Evolutionary conservation across 1,140 invertebrate genomes (phyloP).

Genomic region (Cyclargus thomasi): DNA sequence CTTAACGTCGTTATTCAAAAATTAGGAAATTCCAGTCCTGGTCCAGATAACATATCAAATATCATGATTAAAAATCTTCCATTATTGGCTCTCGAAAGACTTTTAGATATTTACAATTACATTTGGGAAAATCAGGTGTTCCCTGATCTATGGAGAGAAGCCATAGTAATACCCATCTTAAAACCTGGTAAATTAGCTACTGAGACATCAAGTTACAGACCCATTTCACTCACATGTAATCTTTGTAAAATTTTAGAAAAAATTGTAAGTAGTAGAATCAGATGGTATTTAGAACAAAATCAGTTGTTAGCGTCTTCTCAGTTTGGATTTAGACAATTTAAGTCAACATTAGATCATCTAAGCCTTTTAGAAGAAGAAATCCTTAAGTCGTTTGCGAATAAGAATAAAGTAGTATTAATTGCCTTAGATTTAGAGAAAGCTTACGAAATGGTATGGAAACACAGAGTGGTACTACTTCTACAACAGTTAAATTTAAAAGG

Average conservation of each 20-base stretch:
- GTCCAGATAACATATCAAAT: slow-evolving; percentile 5
- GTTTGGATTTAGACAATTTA: slow-evolving; percentile 4
- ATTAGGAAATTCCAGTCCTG: not conserved
- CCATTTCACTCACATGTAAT: slow-evolving; percentile 3
- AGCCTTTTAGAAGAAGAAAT: slow-evolving; percentile 28
- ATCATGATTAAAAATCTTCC: slow-evolving; percentile 4
- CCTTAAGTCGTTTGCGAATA: slow-evolving; percentile 27
- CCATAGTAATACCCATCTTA: not conserved
- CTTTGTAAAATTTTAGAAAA: not conserved
- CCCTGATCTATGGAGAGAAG: not conserved
- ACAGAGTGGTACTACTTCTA: slow-evolving; percentile 22
- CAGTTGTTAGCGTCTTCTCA: not conserved
- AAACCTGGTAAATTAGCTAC: not conserved
- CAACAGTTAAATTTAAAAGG: slow-evolving; percentile 17
- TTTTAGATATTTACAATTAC: slow-evolving; percentile 7
- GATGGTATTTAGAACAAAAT: not conserved
- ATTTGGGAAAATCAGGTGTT: not conserved
- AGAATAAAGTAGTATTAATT: slow-evolving; percentile 24
- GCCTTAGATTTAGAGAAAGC: slow-evolving; percentile 18
- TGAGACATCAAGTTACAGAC: not conserved
- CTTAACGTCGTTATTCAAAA: not conserved
- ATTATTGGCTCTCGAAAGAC: not conserved
- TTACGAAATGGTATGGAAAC: slow-evolving; percentile 32
- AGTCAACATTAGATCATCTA: slow-evolving; percentile 15
- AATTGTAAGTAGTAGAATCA: not conserved